Evolutionary conservation across 2,113 vertebrate species (phyloP), one percentile per base, ranked within the genome.

Genomic region (Chaenogobius annularis): DNA sequence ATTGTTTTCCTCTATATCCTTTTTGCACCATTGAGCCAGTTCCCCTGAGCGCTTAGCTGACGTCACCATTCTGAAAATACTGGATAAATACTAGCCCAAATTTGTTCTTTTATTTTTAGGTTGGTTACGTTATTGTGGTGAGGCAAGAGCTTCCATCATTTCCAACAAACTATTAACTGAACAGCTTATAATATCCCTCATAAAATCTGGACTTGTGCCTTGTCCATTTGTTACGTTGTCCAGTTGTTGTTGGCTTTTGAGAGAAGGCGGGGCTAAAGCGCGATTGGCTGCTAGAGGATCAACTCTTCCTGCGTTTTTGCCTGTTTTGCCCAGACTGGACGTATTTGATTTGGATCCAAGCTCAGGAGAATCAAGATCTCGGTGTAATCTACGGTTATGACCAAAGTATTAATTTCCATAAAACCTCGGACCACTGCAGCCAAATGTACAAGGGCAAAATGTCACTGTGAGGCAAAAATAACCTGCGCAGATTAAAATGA

Each of bases 331-430:
- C 47, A 66, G 74, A 83, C 44, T 72, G 58, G 72, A 78, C 72
- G 83, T 79, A 70, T 82, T 80, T 87, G 83, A 81, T 89, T 85
- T 84, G 75, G 80, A 89, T 81, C 73, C 79, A 75, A 75, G 77
- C 78, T 84, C 77, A 44, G 65, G 75, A 89, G 75, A 85, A 84
- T 84, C 77, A 77, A 90, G 84, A 85, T 83, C 79, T 79, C 31
- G 46, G 52, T 35, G 66, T 82, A 84, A 88, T 88, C 69, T 83
- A 85, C 73, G 77, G 66, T 61, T 47, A 47, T 73, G 71, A 80
- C 84, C 81, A 86, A 89, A 80, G 72, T 83, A 86, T 89, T 85
- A 46, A 81, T 83, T 78, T 87, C 37, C 75, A 69, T 6, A 23
- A 79, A 88, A 84, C 73, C 82, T 75, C 43, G 55, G 68, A 17